Evolutionary conservation across 2,113 vertebrate genomes (phyloP).

Genomic region (Corythornis cristatus): DNA sequence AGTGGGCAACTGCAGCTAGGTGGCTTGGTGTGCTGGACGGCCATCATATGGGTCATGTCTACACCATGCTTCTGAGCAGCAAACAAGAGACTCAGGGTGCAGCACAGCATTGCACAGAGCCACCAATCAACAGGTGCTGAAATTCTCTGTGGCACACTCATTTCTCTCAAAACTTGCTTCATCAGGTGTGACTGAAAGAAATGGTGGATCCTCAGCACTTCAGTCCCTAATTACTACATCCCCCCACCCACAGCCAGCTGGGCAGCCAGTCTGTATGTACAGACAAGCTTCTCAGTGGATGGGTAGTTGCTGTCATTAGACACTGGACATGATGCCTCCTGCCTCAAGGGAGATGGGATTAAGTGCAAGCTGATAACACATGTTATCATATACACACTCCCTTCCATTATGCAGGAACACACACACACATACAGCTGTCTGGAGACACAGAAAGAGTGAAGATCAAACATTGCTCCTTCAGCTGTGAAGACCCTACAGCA

Average conservation of each 20-base stretch:
- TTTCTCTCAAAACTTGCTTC: background rate
- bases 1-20: background rate
- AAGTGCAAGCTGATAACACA: background rate
- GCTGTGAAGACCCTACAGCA: background rate
- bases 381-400: background rate
- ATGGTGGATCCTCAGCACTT: background rate
- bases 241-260: background rate
- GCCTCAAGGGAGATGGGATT: background rate
- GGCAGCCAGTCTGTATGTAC: background rate
- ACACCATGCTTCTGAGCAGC: background rate
- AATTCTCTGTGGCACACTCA: background rate
- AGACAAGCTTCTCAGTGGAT: background rate
- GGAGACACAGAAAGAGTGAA: background rate
- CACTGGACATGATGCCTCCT: background rate
- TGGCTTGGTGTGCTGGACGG: background rate
- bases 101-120: background rate
- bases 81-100: background rate
- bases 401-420: background rate
- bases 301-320: background rate
- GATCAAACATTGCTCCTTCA: background rate
- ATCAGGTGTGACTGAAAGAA: background rate
- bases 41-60: rapidly evolving
- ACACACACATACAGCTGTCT: background rate
- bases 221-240: background rate
- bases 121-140: background rate